Percentiles rank a stretch among this genome's conserved stretches.
These are phyloP conservation scores for Phaedon cochleariae DNA, from an alignment of 2,888 invertebrate genomes.

Conservation along the genomic window DNA sequence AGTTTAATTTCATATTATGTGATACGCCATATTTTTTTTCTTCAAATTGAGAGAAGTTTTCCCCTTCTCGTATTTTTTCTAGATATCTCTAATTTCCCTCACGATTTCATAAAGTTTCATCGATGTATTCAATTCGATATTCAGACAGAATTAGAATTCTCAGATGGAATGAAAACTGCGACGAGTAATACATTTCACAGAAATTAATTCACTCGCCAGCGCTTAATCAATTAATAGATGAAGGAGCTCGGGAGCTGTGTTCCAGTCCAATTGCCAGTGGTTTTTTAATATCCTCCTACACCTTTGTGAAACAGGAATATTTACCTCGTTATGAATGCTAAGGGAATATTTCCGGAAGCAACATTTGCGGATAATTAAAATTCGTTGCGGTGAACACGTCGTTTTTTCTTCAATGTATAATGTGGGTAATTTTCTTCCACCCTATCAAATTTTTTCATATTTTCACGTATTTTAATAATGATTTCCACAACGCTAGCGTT, in stretches of 20 bases:
- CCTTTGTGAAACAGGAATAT: background rate
- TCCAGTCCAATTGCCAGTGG: background rate
- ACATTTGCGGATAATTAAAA: background rate
- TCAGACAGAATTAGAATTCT: too few species aligned
- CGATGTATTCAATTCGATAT: too few species aligned
- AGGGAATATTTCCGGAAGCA: background rate
- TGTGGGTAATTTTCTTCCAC: background rate
- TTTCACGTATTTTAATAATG: background rate
- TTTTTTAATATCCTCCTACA: background rate
- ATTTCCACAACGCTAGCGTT: too few species aligned
- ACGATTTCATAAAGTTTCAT: too few species aligned
- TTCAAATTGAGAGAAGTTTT: too few species aligned
- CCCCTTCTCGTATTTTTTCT: too few species aligned
- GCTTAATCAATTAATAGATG: background rate
- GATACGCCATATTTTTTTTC: too few species aligned
- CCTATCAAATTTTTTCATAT: background rate
- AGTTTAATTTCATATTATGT: too few species aligned
- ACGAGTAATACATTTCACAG: background rate
- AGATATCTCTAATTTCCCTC: too few species aligned
- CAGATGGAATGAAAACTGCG: too few species aligned
- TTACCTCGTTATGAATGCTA: background rate
- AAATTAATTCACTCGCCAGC: background rate
- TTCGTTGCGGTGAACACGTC: background rate
- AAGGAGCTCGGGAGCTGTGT: background rate
- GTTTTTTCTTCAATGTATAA: background rate